Evolutionary conservation across 2,797 vertebrate species (phyloP), one percentile per base, ranked within the genome.

Genomic region (Lepus oiostolus): DNA sequence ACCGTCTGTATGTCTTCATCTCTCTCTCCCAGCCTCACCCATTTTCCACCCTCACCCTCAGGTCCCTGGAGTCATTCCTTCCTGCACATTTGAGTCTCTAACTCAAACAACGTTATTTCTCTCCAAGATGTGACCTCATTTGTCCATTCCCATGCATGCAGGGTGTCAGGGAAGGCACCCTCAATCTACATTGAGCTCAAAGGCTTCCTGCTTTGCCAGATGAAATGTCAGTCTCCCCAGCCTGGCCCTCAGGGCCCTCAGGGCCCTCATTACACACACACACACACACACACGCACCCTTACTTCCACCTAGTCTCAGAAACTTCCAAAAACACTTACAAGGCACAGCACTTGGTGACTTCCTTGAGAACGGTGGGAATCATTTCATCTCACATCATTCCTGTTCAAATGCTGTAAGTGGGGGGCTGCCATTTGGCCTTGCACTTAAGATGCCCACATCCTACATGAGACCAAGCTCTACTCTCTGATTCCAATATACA

Each of bases 321-420:
- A 63, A 24, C 47, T 60, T 17, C 9, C 72, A 4, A 63, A 63
- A 85, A 26, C 3, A 38, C 30, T 84, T 35, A 24, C 17, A 24
- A 85, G 67, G 63, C 63, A n/a, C 24, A 16, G 65, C 0, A 11
- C 14, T 1, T 52, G 28, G 38, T 16, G 63, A 47, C 42, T 47
- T 47, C 54, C 62, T 11, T 24, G 19, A 58, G 42, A 47, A 24
- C 17, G 26, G 42, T 16, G 58, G 11, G 11, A 28, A 4, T 11
- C 0, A 2, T 28, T 30, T 32, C 22, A 16, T 22, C 47, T 63
- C 63, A 14, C 2, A 3, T 13, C 38, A 9, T 16, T 35, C 30
- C 24, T 9, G 0, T 4, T 2, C 1, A 22, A 52, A n/a, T 0
- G 19, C 42, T 21, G 47, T 6, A 68, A 75, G 35, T 6, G 54